phyloP scores from a whole-genome alignment of 2,797 vertebrate genomes.

The Poecile montanus region DNA sequence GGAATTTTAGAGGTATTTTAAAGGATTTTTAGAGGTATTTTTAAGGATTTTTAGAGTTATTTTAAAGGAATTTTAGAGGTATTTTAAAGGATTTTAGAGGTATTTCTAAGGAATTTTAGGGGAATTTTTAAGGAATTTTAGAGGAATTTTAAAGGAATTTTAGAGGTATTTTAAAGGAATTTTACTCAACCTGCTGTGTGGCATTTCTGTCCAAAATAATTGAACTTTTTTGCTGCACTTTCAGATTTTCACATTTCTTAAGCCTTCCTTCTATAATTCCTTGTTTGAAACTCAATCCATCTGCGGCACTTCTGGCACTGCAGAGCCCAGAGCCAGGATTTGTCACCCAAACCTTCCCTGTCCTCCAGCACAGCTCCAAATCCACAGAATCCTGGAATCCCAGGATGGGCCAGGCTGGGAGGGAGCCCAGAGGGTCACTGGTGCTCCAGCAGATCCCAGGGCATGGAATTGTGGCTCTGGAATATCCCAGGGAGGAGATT shows the following conservation, averaged over 20 bases:
- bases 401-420: neutral
- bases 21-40: too few species aligned
- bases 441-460: neutral
- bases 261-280: neutral
- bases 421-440: neutral
- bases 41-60: too few species aligned
- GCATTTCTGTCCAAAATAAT: neutral
- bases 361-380: neutral
- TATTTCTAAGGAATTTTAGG: too few species aligned
- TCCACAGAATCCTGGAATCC: neutral
- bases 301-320: neutral
- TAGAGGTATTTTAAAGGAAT: neutral
- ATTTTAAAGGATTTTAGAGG: too few species aligned
- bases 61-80: too few species aligned
- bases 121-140: neutral
- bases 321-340: neutral
- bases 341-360: neutral
- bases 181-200: neutral
- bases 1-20: too few species aligned
- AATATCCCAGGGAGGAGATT: neutral
- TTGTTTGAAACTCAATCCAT: neutral
- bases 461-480: too few species aligned
- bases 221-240: neutral
- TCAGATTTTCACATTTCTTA: neutral
- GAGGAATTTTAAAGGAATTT: neutral